Evolutionary conservation across 2,888 invertebrate species (phyloP).

Genomic region (Mystacides longicornis): DNA sequence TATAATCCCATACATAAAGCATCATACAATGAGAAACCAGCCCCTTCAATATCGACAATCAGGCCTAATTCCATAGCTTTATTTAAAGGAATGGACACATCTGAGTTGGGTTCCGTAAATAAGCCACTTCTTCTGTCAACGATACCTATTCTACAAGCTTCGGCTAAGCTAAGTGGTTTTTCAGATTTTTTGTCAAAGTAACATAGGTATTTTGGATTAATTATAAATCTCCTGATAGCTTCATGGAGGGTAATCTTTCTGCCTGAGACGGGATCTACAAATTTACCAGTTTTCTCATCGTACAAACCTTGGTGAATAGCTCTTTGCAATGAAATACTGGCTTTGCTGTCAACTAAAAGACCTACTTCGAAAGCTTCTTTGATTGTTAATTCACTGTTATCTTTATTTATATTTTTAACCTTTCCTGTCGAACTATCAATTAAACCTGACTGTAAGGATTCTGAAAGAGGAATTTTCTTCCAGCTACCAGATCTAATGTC

Average conservation of each 20-base stretch:
- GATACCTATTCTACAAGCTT: constrained; percentile 73
- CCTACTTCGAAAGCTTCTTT: constrained; percentile 74
- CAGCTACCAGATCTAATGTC: constrained; percentile 69
- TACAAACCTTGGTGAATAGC: constrained; percentile 82
- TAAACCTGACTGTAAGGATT: constrained; percentile 68
- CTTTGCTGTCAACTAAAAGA: constrained; percentile 71
- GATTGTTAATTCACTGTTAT: constrained; percentile 61
- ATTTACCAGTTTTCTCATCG: constrained; percentile 71
- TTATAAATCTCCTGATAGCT: constrained; percentile 70
- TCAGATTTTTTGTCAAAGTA: constrained; percentile 72
- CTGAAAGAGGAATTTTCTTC: constrained; percentile 68
- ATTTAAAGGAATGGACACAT: constrained; percentile 57
- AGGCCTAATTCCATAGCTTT: constrained; percentile 70
- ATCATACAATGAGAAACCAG: constrained; percentile 74
- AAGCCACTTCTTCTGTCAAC: constrained; percentile 74
- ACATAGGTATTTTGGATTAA: constrained; percentile 73
- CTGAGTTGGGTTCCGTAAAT: constrained; percentile 65
- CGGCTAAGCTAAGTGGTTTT: constrained; percentile 63
- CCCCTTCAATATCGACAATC: constrained; percentile 80
- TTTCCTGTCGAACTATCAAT: constrained; percentile 65
- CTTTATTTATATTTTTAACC: constrained; percentile 60
- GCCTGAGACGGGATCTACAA: constrained; percentile 72
- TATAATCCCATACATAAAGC: constrained; percentile 73
- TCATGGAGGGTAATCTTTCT: constrained; percentile 76
- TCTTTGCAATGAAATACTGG: constrained; percentile 73